Conservation (phyloP, 2,888 invertebrate genomes). For the Falcaria lacertinaria region DNA sequence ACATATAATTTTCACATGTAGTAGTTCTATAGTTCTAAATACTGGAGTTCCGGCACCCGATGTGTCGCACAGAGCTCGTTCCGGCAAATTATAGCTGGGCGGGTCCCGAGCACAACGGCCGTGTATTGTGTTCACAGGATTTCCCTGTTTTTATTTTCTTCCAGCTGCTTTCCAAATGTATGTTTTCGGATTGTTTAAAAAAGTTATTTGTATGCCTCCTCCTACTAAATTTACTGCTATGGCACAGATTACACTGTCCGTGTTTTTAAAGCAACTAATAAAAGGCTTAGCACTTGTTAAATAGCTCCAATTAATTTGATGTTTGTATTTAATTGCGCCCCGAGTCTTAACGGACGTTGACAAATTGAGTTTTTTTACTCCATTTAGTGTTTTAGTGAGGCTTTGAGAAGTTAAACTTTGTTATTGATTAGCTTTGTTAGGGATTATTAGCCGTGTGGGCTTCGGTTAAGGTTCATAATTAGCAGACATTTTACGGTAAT, state of each 20-base stretch:
- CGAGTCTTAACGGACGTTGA: not conserved
- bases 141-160: constrained; percentile 38
- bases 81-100: constrained; percentile 43
- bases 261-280: constrained; percentile 7
- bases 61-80: constrained; percentile 29
- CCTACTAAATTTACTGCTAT: constrained; percentile 29
- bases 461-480: constrained; percentile 1
- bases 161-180: constrained; percentile 25
- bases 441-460: not conserved
- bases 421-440: not conserved
- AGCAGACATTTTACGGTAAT: constrained; percentile 1
- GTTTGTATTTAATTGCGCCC: not conserved
- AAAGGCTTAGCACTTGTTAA: constrained; percentile 10
- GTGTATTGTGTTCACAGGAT: constrained; percentile 34
- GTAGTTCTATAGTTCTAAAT: constrained; percentile 2
- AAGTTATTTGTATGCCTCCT: constrained; percentile 18
- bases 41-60: constrained; percentile 15
- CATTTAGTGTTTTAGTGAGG: not conserved
- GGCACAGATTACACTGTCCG: constrained; percentile 15
- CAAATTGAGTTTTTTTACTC: not conserved
- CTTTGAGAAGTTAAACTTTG: not conserved
- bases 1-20: constrained; percentile 5
- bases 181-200: constrained; percentile 32
- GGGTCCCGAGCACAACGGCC: constrained; percentile 22
- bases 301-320: constrained; percentile 11